Evolutionary conservation across 2,888 invertebrate genomes (phyloP).

Genomic region (Drosophila dives): DNA sequence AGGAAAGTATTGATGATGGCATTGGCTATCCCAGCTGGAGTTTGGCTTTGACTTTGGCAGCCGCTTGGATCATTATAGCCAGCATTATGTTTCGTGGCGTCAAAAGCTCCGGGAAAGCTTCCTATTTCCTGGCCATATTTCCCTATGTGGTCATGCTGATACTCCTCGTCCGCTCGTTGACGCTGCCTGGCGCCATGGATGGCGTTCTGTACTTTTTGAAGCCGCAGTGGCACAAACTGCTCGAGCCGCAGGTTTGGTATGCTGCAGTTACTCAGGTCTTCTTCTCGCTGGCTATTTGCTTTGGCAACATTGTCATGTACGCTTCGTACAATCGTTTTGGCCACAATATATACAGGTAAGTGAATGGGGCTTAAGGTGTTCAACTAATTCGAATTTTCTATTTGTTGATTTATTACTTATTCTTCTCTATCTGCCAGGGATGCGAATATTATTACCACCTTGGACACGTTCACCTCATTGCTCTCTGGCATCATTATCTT

Average conservation of each 20-base stretch:
- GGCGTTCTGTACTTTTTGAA: slow-evolving; percentile 89
- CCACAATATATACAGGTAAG: slow-evolving; percentile 87
- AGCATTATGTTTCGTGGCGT: slow-evolving; percentile 86
- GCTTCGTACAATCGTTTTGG: slow-evolving; percentile 87
- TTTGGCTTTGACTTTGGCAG: slow-evolving; percentile 85
- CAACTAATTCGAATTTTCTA: neutral
- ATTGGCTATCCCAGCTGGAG: slow-evolving; percentile 87
- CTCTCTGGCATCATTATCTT: slow-evolving; percentile 93
- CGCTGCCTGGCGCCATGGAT: slow-evolving; percentile 87
- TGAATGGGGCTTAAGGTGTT: neutral
- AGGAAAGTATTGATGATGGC: slow-evolving; percentile 86
- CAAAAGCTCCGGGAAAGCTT: slow-evolving; percentile 87
- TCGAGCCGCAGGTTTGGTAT: slow-evolving; percentile 87
- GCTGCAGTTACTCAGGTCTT: slow-evolving; percentile 88
- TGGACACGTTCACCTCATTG: slow-evolving; percentile 93
- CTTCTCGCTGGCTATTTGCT: slow-evolving; percentile 88
- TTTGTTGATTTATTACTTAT: neutral
- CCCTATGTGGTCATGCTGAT: slow-evolving; percentile 88
- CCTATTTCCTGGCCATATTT: slow-evolving; percentile 90
- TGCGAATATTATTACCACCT: slow-evolving; percentile 91
- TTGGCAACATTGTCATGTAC: slow-evolving; percentile 88
- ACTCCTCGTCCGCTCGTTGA: slow-evolving; percentile 87
- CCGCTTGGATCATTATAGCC: slow-evolving; percentile 86
- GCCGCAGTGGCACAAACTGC: slow-evolving; percentile 87
- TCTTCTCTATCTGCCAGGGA: slow-evolving; percentile 86